A percentile compares a stretch with the other conserved stretches of the same genome.
Evolutionary conservation across 2,888 invertebrate species (phyloP).

Genomic region (Charanyca ferruginea): DNA sequence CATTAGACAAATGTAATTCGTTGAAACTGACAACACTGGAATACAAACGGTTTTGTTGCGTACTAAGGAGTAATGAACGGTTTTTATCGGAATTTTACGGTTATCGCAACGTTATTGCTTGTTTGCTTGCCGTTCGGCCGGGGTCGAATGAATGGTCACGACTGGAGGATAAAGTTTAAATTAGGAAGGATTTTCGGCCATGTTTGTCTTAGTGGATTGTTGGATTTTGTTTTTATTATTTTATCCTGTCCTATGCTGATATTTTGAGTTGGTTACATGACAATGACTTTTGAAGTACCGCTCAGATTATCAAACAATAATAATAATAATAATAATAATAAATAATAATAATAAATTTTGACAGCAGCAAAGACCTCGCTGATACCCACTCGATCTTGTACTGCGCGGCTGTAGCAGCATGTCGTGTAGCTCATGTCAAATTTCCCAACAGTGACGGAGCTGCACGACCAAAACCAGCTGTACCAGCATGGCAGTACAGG

Average conservation of each 20-base stretch:
- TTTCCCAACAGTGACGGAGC: too few relatives aligned
- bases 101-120: conserved; percentile 56
- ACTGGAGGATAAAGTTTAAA: conserved; percentile 50
- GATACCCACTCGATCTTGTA: too few relatives aligned
- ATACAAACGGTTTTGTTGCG: conserved; percentile 59
- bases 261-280: neutral
- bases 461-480: too few relatives aligned
- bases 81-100: conserved; percentile 64
- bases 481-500: too few relatives aligned
- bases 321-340: neutral
- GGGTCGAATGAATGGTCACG: conserved; percentile 48
- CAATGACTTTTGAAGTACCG: neutral
- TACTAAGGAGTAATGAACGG: conserved; percentile 59
- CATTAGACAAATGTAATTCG: conserved; percentile 31
- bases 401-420: too few relatives aligned
- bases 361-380: too few relatives aligned
- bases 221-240: conserved; percentile 1
- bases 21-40: conserved; percentile 42
- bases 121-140: conserved; percentile 50
- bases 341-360: too few relatives aligned
- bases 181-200: conserved; percentile 31
- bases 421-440: too few relatives aligned
- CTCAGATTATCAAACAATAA: neutral
- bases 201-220: conserved; percentile 29
- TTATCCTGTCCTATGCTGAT: neutral